Percentiles rank a stretch among this genome's conserved stretches.
phyloP scores from a whole-genome alignment of 2,888 invertebrate species.

The Lasius fuliginosus region DNA sequence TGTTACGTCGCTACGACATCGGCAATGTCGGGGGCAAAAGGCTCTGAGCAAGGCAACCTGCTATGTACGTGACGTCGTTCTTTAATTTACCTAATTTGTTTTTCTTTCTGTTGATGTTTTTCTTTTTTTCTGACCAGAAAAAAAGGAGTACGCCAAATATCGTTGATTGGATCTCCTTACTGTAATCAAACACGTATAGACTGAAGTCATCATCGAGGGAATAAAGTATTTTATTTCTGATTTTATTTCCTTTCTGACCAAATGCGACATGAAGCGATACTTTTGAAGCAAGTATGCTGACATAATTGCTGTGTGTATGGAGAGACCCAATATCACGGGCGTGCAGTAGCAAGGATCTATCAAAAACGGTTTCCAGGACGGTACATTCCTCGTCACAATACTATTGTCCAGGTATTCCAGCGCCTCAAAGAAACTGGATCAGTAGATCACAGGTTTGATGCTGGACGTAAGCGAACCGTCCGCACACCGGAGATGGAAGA shows the following conservation, averaged over 20 bases:
- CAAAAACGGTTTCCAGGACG: neutral
- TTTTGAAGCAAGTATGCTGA: neutral
- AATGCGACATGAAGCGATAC: neutral
- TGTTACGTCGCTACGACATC: too few relatives aligned
- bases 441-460: neutral
- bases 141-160: too few relatives aligned
- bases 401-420: neutral
- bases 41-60: too few relatives aligned
- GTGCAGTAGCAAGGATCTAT: neutral
- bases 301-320: neutral
- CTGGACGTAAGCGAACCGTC: neutral
- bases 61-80: too few relatives aligned
- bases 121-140: too few relatives aligned
- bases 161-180: neutral
- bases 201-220: neutral
- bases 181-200: neutral
- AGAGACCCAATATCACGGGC: neutral
- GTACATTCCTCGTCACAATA: neutral
- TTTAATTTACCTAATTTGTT: too few relatives aligned
- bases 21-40: too few relatives aligned
- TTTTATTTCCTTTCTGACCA: neutral
- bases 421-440: conserved; percentile 5
- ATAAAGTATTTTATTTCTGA: conserved; percentile 1
- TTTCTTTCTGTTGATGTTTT: too few relatives aligned
- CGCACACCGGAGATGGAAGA: neutral